These are phyloP conservation scores for Bombus soroeensis DNA, from an alignment of 1,140 invertebrate genomes.

Conservation along the genomic window DNA sequence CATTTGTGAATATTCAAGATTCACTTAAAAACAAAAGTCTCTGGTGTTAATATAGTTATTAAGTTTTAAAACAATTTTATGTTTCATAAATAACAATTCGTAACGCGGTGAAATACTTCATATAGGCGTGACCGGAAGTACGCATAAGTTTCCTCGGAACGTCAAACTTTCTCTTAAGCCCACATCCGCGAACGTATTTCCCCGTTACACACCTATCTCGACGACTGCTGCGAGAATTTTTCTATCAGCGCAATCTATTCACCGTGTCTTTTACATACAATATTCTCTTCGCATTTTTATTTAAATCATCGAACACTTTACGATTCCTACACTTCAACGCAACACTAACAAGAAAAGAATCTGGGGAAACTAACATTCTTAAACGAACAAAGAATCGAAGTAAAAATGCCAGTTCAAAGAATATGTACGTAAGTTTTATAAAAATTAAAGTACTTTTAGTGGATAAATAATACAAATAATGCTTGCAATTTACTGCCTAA, in stretches of 20 bases:
- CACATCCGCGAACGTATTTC: constrained; percentile 35
- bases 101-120: not conserved
- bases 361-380: not conserved
- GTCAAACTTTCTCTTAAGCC: constrained; percentile 43
- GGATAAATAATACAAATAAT: too few species aligned
- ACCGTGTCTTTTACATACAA: not conserved
- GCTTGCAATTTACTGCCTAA: too few species aligned
- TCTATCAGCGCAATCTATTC: not conserved
- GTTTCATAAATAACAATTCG: not conserved
- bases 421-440: not conserved
- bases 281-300: not conserved
- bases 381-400: not conserved
- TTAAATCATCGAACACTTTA: not conserved
- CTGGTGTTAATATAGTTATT: not conserved
- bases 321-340: too few species aligned
- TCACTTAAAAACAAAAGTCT: not conserved
- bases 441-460: not conserved
- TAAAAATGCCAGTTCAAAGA: not conserved
- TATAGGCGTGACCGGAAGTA: constrained; percentile 38
- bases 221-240: constrained; percentile 2
- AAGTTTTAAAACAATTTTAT: not conserved
- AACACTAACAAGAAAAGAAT: not conserved
- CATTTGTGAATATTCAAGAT: not conserved
- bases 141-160: constrained; percentile 26
- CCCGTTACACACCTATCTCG: not conserved